Evolutionary conservation across 1,140 invertebrate species (phyloP).

Genomic region (Bombus polaris): DNA sequence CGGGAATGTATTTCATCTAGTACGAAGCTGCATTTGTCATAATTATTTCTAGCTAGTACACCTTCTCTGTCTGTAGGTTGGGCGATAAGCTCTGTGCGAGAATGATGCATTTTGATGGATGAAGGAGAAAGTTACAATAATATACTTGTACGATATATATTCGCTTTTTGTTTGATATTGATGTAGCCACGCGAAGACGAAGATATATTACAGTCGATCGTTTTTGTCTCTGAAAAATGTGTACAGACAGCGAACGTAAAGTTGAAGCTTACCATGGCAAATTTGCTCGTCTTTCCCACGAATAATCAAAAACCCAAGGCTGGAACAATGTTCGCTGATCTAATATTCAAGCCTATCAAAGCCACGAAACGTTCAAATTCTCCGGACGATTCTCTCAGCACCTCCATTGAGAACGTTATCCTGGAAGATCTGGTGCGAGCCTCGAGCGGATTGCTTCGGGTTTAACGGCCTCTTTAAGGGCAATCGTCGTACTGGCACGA

Average conservation of each 20-base stretch:
- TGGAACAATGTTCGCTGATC: neutral
- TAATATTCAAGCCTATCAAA: neutral
- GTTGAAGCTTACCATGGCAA: no score
- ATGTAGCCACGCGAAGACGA: no score
- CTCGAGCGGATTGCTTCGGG: conserved; percentile 2
- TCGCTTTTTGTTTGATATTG: no score
- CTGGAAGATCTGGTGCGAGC: neutral
- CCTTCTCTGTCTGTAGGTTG: neutral
- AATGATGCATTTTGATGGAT: neutral
- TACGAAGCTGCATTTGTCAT: neutral
- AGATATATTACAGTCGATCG: no score
- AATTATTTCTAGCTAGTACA: neutral
- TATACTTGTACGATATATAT: no score
- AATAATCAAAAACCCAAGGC: neutral
- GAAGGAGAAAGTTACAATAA: neutral
- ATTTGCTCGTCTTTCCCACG: no score
- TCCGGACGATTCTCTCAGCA: neutral
- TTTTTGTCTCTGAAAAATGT: no score
- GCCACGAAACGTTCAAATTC: neutral
- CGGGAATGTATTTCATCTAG: neutral
- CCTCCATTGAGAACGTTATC: neutral
- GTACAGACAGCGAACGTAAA: no score
- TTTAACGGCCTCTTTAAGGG: conserved; percentile 10
- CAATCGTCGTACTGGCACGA: neutral
- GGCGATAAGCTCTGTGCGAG: neutral